Conservation (phyloP, 2,797 vertebrate species). For the Manis javanica region DNA sequence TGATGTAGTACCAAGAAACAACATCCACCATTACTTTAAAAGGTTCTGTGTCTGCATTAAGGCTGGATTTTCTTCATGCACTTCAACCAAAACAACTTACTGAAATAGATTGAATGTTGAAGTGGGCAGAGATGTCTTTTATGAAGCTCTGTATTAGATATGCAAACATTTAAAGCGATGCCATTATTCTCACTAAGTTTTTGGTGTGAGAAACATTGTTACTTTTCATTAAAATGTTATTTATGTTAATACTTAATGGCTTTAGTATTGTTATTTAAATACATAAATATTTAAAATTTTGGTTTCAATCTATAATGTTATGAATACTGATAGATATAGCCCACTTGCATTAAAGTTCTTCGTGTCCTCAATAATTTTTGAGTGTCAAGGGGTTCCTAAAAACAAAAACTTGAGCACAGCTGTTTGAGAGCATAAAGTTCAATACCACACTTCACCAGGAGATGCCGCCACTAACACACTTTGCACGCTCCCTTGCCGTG, state of each 20-base stretch:
- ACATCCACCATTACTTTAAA: background rate
- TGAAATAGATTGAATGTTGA: background rate
- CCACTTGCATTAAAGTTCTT: background rate
- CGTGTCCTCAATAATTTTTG: background rate
- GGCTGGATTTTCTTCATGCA: background rate
- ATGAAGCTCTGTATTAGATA: background rate
- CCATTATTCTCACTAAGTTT: background rate
- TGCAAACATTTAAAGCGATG: background rate
- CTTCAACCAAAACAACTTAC: background rate
- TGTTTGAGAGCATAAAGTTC: background rate
- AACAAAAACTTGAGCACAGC: background rate
- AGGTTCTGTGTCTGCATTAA: background rate
- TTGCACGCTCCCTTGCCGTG: accelerated
- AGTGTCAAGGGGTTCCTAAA: background rate
- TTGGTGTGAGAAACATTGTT: background rate
- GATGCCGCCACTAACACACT: conserved; percentile 55
- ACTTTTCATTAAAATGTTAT: background rate
- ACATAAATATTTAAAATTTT: background rate
- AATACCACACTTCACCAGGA: conserved; percentile 53
- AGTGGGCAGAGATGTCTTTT: background rate
- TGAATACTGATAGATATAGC: background rate
- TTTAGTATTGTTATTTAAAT: background rate
- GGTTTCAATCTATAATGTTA: background rate
- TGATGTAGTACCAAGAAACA: background rate
- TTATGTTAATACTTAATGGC: background rate